Evolutionary conservation across 1,140 invertebrate genomes (phyloP).

Genomic region (Helicorthomorpha holstii): DNA sequence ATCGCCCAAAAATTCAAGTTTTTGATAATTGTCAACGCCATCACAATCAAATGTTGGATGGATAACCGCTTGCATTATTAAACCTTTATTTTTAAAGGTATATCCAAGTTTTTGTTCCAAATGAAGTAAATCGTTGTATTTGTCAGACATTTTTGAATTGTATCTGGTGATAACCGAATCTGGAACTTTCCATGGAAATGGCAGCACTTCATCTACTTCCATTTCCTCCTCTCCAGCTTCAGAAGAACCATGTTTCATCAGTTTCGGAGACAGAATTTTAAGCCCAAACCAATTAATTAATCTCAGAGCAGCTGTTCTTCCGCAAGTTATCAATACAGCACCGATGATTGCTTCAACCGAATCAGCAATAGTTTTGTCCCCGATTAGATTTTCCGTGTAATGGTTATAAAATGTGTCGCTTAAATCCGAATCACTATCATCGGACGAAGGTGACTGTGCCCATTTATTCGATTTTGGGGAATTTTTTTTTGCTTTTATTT

Average conservation of each 20-base stretch:
- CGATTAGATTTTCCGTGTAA: slow-evolving; percentile 28
- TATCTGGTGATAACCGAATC: neutral
- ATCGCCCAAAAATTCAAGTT: slow-evolving; percentile 43
- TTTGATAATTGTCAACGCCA: slow-evolving; percentile 37
- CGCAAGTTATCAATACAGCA: slow-evolving; percentile 41
- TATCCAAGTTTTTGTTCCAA: slow-evolving; percentile 47
- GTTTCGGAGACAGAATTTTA: too few relatives aligned
- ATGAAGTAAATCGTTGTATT: neutral
- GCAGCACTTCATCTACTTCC: neutral
- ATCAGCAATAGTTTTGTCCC: slow-evolving; percentile 54
- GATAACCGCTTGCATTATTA: slow-evolving; percentile 28
- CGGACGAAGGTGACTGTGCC: neutral
- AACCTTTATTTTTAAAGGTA: slow-evolving; percentile 41
- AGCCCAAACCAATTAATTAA: slow-evolving; percentile 54
- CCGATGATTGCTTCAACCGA: slow-evolving; percentile 69
- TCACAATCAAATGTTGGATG: slow-evolving; percentile 31
- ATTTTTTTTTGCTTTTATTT: neutral
- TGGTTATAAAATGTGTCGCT: neutral
- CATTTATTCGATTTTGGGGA: neutral
- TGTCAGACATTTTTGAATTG: neutral
- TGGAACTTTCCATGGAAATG: neutral
- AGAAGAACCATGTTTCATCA: too few relatives aligned
- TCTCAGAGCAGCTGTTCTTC: slow-evolving; percentile 35
- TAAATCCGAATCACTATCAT: neutral
- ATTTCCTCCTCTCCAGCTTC: too few relatives aligned